Evolutionary conservation across 35 echinoderm and acorn worm genomes (phyloP), one percentile per base, ranked within the genome.

Genomic region (Lytechinus variegatus): DNA sequence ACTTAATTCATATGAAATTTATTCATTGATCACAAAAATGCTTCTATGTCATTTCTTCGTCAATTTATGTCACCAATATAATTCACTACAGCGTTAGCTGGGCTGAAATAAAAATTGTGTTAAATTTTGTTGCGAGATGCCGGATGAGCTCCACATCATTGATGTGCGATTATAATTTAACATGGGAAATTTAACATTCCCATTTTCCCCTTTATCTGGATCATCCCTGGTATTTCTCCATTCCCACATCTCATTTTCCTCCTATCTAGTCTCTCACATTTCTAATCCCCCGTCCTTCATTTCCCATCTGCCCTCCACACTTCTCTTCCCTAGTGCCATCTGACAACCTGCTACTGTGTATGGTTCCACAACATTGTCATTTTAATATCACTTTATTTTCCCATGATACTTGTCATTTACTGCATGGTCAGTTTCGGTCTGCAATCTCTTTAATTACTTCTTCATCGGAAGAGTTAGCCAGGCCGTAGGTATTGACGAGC

Each of bases 381-480:
- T 79, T 79, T 79, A 24, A 79, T 79, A 19, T 24, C 66, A 79
- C 66, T 79, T 79, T 79, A 79, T 79, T 79, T 3, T 71, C 66
- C 19, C 66, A 19, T n/a, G 66, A 24, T 79, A 79, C 66, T 5
- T 21, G 14, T 24, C 66, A 79, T 79, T 79, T 79, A 7, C 66
- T 79, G 66, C 66, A 79, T 79, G 66, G 66, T 79, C 66, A 79
- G 66, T 79, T 79, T 79, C 66, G 21, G 66, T 79, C 66, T 24
- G n/a, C 66, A 79, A 79, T 16, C 66, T n/a, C 66, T 79, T 79
- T 79, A 21, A 79, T 79, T 79, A 79, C 19, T 8, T 79, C 66
- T 79, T 79, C 66, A 79, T 79, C 66, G 66, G 6, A 79, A 79
- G 66, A 79, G 66, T 79, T 21, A 21, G 66, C 6, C 3, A 24